Evolutionary conservation across 2,113 vertebrate species (phyloP).

Genomic region (Rhipidura dahli): DNA sequence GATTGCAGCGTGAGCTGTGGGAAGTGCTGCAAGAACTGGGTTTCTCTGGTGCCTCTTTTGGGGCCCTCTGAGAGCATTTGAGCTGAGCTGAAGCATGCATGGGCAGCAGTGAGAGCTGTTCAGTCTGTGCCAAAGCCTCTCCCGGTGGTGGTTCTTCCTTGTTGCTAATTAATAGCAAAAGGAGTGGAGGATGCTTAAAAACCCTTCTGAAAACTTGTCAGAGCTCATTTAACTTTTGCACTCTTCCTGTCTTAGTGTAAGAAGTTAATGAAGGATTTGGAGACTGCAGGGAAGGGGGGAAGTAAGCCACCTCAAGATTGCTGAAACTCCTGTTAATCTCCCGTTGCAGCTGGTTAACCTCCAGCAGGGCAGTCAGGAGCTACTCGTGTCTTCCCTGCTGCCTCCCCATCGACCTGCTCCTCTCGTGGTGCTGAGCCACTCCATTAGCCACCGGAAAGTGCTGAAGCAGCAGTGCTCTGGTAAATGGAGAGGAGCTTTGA

Average conservation of each 20-base stretch:
- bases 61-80: not conserved
- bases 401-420: not conserved
- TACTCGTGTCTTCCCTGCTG: fast-evolving
- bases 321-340: not conserved
- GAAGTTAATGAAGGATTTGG: not conserved
- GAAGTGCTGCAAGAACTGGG: not conserved
- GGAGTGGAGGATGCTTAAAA: not conserved
- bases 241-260: not conserved
- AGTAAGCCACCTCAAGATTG: not conserved
- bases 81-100: not conserved
- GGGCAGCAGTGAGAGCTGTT: not conserved
- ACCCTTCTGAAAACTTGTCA: not conserved
- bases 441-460: slow-evolving; percentile 26
- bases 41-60: slow-evolving; percentile 10
- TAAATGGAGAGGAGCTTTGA: slow-evolving; percentile 51
- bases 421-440: not conserved
- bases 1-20: not conserved
- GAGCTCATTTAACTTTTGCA: not conserved
- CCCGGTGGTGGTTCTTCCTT: not conserved
- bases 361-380: not conserved
- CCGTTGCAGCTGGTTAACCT: not conserved
- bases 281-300: not conserved
- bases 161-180: not conserved
- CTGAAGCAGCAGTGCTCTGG: slow-evolving; percentile 36
- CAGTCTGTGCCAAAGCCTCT: not conserved